phyloP scores from a whole-genome alignment of 2,888 invertebrate species.

The Hedychridium roseum region DNA sequence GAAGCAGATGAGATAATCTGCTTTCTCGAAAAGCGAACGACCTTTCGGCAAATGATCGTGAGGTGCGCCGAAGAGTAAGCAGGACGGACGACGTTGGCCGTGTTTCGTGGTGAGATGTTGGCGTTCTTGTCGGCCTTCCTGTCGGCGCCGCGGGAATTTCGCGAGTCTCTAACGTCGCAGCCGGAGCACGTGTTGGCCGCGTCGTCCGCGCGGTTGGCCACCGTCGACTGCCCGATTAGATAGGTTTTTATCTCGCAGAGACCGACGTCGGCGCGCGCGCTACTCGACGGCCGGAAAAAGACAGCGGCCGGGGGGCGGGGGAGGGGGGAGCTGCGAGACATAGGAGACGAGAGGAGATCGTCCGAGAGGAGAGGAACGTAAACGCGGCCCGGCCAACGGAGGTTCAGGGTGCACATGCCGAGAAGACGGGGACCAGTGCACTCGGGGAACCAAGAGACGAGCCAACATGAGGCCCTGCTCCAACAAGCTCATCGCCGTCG shows the following conservation, averaged over 20 bases:
- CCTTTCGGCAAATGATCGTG: neutral
- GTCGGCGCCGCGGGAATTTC: neutral
- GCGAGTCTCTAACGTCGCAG: neutral
- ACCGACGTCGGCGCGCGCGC: constrained; percentile 1
- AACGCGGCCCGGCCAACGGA: constrained; percentile 2
- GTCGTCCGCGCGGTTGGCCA: neutral
- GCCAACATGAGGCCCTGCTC: constrained; percentile 55
- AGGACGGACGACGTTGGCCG: neutral
- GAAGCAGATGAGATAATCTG: no score
- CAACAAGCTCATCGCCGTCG: constrained; percentile 44
- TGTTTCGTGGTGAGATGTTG: constrained; percentile 2
- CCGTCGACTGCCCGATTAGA: constrained; percentile 36
- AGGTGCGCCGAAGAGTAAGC: neutral
- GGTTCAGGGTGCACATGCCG: constrained; percentile 35
- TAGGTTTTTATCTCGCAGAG: constrained; percentile 36
- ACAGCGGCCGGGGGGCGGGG: no score
- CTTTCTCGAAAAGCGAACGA: neutral
- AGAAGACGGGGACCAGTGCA: constrained; percentile 19
- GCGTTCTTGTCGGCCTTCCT: no score
- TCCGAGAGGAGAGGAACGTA: constrained; percentile 8
- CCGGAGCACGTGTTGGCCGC: neutral
- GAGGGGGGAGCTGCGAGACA: constrained; percentile 2
- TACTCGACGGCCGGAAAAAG: no score
- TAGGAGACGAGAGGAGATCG: constrained; percentile 8
- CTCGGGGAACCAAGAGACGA: constrained; percentile 10